Conservation (phyloP, 2,888 invertebrate species). For the Candidula unifasciata region DNA sequence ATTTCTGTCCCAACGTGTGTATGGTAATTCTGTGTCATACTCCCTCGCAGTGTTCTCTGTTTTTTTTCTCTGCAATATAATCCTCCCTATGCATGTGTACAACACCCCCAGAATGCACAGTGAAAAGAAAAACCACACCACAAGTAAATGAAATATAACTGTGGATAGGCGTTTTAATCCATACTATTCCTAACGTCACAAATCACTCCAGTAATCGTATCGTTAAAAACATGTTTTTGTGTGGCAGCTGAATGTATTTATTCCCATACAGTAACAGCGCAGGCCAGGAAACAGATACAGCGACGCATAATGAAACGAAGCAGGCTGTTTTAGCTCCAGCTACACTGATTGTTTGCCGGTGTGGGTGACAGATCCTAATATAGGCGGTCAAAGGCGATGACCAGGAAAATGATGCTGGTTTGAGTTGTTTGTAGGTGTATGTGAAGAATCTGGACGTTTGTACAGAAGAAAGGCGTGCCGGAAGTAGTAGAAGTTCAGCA, state of each 20-base stretch:
- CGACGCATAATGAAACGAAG: constrained; percentile 52
- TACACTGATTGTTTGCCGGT: constrained; percentile 48
- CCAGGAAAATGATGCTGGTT: constrained; percentile 55
- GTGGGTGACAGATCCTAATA: constrained; percentile 58
- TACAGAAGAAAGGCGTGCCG: constrained; percentile 54
- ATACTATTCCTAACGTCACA: constrained; percentile 55
- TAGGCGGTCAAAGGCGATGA: constrained; percentile 60
- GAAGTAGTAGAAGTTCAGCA: constrained; percentile 57
- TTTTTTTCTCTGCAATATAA: constrained; percentile 55
- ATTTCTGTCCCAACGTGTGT: background rate
- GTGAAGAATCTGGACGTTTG: constrained; percentile 57
- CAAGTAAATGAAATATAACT: constrained; percentile 56
- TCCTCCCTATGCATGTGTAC: constrained; percentile 56
- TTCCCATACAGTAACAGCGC: constrained; percentile 56
- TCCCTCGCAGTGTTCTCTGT: background rate
- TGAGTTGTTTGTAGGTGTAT: constrained; percentile 57
- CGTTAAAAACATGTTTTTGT: constrained; percentile 9
- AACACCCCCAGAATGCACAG: constrained; percentile 53
- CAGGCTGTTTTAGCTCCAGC: constrained; percentile 55
- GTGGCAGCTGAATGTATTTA: constrained; percentile 48
- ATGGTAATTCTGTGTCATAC: too few relatives aligned
- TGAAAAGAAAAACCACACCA: constrained; percentile 53
- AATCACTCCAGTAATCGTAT: constrained; percentile 35
- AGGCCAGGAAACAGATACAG: constrained; percentile 58
- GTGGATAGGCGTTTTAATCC: constrained; percentile 52